Conservation (phyloP, 1,140 invertebrate species). For the Diorhabda elongata region DNA sequence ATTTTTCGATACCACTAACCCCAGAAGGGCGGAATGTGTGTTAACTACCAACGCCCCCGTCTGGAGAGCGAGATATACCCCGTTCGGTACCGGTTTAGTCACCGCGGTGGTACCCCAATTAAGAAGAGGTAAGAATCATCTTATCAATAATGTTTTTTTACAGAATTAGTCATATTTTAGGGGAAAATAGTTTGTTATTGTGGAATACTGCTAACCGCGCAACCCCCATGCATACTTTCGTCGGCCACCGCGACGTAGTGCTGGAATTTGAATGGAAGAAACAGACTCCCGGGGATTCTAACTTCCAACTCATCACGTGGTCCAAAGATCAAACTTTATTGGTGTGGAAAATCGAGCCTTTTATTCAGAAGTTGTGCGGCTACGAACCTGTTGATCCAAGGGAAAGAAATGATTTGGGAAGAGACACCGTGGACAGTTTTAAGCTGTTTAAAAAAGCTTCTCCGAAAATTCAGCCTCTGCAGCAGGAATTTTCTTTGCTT, state of each 20-base stretch:
- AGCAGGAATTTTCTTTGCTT: conserved; percentile 84
- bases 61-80: conserved; percentile 79
- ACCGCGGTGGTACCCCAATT: conserved; percentile 84
- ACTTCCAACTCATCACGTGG: conserved; percentile 92
- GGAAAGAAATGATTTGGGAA: conserved; percentile 37
- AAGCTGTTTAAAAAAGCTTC: conserved; percentile 21
- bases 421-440: not conserved
- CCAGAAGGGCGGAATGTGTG: conserved; percentile 73
- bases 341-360: conserved; percentile 84
- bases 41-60: conserved; percentile 84
- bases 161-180: conserved; percentile 53
- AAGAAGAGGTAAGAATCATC: conserved; percentile 48
- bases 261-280: conserved; percentile 91
- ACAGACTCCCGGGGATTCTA: conserved; percentile 56
- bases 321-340: conserved; percentile 88
- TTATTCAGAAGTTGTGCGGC: conserved; percentile 70
- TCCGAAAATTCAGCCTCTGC: conserved; percentile 51
- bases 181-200: conserved; percentile 76
- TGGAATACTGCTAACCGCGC: conserved; percentile 73
- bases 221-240: conserved; percentile 79
- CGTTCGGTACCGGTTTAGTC: conserved; percentile 87
- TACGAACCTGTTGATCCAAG: conserved; percentile 54
- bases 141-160: not conserved
- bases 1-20: conserved; percentile 88
- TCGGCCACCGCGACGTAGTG: conserved; percentile 89